These are phyloP conservation scores for Herminia tarsipennalis DNA, from an alignment of 2,888 invertebrate species.

Conservation along the genomic window DNA sequence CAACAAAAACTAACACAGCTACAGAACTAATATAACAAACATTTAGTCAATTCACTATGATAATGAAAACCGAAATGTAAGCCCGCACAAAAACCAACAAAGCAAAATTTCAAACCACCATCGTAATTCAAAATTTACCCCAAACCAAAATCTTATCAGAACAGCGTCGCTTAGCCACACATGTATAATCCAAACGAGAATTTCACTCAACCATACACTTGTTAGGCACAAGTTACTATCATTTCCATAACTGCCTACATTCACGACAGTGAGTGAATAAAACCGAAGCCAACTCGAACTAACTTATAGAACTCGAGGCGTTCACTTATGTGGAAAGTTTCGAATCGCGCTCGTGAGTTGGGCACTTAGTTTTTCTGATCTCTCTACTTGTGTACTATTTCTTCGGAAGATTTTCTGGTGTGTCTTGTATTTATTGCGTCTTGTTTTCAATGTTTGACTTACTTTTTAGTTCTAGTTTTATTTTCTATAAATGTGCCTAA, in stretches of 20 bases:
- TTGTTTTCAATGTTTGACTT: no score
- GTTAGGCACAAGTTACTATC: slow-evolving; percentile 7
- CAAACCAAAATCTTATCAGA: slow-evolving; percentile 2
- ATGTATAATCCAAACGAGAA: slow-evolving; percentile 3
- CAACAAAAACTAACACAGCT: no score
- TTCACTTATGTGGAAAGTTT: slow-evolving; percentile 36
- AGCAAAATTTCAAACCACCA: no score
- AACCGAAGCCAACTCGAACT: slow-evolving; percentile 37
- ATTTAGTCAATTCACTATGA: no score
- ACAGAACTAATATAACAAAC: no score
- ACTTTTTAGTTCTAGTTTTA: no score
- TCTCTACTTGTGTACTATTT: slow-evolving; percentile 27
- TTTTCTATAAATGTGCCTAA: no score
- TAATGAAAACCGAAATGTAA: no score
- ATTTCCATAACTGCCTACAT: slow-evolving; percentile 21
- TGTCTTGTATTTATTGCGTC: neutral
- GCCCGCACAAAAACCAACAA: no score
- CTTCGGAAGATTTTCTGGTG: slow-evolving; percentile 12
- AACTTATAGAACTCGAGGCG: slow-evolving; percentile 39
- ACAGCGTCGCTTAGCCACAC: neutral
- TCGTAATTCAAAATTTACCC: no score
- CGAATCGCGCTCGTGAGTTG: slow-evolving; percentile 32
- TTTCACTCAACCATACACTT: slow-evolving; percentile 4
- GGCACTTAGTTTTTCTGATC: slow-evolving; percentile 39
- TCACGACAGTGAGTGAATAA: slow-evolving; percentile 33